phyloP scores from a whole-genome alignment of 2,888 invertebrate genomes.

The Epistrophella euchroma region DNA sequence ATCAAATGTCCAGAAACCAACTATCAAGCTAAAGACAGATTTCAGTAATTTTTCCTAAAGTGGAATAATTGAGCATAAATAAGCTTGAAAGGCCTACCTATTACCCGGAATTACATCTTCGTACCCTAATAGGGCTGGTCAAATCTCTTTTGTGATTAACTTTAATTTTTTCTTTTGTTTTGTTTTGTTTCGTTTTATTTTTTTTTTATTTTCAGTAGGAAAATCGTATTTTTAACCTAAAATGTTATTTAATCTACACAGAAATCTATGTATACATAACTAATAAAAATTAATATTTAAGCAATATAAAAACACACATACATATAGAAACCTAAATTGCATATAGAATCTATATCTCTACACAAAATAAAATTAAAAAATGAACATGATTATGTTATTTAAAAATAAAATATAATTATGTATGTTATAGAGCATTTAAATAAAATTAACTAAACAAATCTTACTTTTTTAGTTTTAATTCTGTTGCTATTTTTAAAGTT shows the following conservation, averaged over 20 bases:
- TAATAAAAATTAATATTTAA: conserved; percentile 49
- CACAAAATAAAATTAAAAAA: not conserved
- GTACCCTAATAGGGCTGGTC: conserved; percentile 54
- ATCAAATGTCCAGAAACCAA: conserved; percentile 86
- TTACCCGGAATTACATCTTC: not conserved
- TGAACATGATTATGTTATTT: conserved; percentile 6
- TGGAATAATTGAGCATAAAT: conserved; percentile 31
- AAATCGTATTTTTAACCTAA: conserved; percentile 51
- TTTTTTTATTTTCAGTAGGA: conserved; percentile 44
- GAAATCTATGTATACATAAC: conserved; percentile 64
- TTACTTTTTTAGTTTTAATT: not conserved
- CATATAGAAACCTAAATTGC: conserved; percentile 28
- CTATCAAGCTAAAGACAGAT: conserved; percentile 96
- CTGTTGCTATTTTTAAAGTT: not conserved
- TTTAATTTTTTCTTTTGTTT: conserved; percentile 46
- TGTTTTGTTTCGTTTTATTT: conserved; percentile 23
- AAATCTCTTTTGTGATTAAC: conserved; percentile 71
- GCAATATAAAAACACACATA: conserved; percentile 41
- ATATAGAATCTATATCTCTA: conserved; percentile 36
- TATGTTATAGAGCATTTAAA: conserved; percentile 73
- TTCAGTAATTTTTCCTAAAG: conserved; percentile 94
- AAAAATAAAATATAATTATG: conserved; percentile 57
- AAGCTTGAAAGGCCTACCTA: conserved; percentile 39
- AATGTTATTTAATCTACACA: conserved; percentile 65
- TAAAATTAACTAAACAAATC: conserved; percentile 46